phyloP scores from a whole-genome alignment of 1,140 invertebrate species.

The Bacillus rossius region DNA sequence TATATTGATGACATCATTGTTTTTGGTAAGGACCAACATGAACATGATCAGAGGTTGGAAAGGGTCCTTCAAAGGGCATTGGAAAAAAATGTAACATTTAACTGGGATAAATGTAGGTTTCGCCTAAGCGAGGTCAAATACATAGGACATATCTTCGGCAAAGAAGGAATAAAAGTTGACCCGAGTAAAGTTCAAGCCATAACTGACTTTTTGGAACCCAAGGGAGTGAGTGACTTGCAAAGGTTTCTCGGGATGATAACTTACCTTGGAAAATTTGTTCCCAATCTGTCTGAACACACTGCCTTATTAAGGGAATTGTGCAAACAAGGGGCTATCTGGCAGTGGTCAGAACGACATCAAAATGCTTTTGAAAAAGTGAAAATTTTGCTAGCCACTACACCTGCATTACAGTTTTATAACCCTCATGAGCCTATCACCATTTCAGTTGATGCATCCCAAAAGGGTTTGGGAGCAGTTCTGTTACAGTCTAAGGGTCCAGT shows the following conservation, averaged over 20 bases:
- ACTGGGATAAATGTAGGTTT: constrained; percentile 29
- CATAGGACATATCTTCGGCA: constrained; percentile 36
- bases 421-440: constrained; percentile 28
- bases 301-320: constrained; percentile 36
- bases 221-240: constrained; percentile 31
- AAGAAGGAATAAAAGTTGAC: constrained; percentile 32
- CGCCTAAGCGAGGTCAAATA: constrained; percentile 29
- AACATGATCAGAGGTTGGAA: constrained; percentile 3
- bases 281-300: constrained; percentile 33
- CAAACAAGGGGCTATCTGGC: constrained; percentile 31
- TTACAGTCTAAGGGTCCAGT: constrained; percentile 33
- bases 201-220: constrained; percentile 27
- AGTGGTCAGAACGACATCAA: constrained; percentile 32
- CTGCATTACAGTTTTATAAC: constrained; percentile 30
- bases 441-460: constrained; percentile 31
- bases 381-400: constrained; percentile 22
- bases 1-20: neutral
- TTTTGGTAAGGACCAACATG: neutral
- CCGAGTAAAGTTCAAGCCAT: constrained; percentile 36
- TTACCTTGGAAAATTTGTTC: constrained; percentile 39
- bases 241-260: constrained; percentile 39
- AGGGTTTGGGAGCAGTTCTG: constrained; percentile 38
- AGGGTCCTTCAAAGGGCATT: constrained; percentile 22
- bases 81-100: constrained; percentile 23
- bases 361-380: constrained; percentile 31